Conservation (phyloP, 2,888 invertebrate species). For the Antitype chi region DNA sequence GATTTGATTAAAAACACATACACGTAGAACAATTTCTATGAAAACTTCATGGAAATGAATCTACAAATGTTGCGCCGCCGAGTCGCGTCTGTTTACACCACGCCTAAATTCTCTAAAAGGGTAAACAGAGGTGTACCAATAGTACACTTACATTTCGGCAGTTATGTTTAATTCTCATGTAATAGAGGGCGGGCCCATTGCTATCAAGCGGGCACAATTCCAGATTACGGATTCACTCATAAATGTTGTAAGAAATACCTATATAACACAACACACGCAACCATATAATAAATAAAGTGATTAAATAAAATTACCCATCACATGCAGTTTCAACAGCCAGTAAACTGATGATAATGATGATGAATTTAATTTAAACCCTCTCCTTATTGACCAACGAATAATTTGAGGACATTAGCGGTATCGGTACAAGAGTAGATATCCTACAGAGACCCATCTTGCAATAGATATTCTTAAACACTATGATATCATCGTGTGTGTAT, state of each 20-base stretch:
- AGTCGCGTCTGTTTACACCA: no score
- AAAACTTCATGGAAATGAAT: no score
- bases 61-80: no score
- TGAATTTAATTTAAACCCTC: conserved; percentile 56
- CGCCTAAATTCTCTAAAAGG: neutral
- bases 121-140: neutral
- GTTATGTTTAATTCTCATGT: neutral
- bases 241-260: neutral
- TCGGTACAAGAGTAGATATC: conserved; percentile 12
- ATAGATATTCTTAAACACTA: no score
- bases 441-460: conserved; percentile 9
- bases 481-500: no score
- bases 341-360: conserved; percentile 50
- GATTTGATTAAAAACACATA: no score
- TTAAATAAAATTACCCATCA: conserved; percentile 33
- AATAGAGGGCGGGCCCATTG: neutral
- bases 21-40: no score
- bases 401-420: conserved; percentile 50
- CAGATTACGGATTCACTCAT: neutral
- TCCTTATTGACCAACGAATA: conserved; percentile 52
- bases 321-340: conserved; percentile 47
- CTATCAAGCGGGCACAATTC: no score
- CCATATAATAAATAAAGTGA: conserved; percentile 34
- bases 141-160: neutral
- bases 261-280: conserved; percentile 22